A percentile compares a stretch with the other conserved stretches of the same genome.
These are phyloP conservation scores for Nothoprocta perdicaria DNA, from an alignment of 2,113 vertebrate genomes.

Conservation along the genomic window DNA sequence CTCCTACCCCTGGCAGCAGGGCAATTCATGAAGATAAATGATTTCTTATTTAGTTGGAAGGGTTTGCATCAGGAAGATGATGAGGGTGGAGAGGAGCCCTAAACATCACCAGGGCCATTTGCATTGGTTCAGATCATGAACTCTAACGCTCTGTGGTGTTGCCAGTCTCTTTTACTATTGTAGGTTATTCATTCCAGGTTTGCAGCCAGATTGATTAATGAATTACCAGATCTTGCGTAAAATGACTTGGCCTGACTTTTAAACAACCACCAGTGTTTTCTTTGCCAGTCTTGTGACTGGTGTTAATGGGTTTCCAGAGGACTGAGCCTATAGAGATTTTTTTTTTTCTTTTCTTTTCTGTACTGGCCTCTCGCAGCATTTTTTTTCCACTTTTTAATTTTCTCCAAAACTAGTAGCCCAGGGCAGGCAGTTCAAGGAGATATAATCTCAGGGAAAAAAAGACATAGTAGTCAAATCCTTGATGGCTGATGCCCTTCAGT, in stretches of 20 bases:
- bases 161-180: conserved; percentile 70
- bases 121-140: conserved; percentile 51
- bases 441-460: conserved; percentile 26
- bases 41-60: conserved; percentile 61
- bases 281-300: conserved; percentile 76
- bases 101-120: conserved; percentile 54
- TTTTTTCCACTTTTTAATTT: conserved; percentile 63
- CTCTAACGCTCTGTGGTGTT: conserved; percentile 39
- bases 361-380: conserved; percentile 38
- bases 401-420: conserved; percentile 62
- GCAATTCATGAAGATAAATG: conserved; percentile 62
- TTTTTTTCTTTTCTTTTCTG: not conserved
- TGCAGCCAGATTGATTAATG: conserved; percentile 83
- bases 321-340: conserved; percentile 12
- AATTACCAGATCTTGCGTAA: conserved; percentile 85
- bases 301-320: conserved; percentile 78
- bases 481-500: conserved; percentile 70
- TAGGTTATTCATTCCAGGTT: conserved; percentile 81
- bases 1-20: conserved; percentile 45
- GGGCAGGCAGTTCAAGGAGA: conserved; percentile 73
- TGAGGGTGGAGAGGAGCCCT: conserved; percentile 20
- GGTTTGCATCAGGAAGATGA: conserved; percentile 41
- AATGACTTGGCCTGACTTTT: conserved; percentile 82
- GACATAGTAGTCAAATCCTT: conserved; percentile 48
- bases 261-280: conserved; percentile 76